Base-by-base conservation (phyloP, 2,113 vertebrate genomes). In the Ornithorhynchus anatinus region DNA sequence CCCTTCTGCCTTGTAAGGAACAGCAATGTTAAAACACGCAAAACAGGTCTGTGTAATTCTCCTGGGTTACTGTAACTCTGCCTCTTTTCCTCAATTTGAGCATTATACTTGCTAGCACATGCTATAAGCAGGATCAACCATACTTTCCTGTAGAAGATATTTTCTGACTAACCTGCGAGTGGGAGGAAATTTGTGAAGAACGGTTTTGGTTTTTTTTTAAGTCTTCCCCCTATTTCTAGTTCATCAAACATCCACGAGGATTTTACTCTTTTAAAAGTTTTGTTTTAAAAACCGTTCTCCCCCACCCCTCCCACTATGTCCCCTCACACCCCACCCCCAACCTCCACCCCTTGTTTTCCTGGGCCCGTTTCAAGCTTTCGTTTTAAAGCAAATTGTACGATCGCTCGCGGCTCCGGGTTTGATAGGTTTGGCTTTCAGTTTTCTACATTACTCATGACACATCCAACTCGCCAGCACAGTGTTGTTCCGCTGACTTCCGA, bases 371-470 rank as follows among this genome's bases (percentile, higher is more conserved):
- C 15, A 35, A 67, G 58, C 60, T 48, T 57, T 12, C 64, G 23
- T 20, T 72, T 45, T 36, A 79, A 82, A 29, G 3, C 8, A 37
- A 51, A 27, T 66, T 43, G 42, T 53, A 60, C 67, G 70, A 79
- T 38, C n/a, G 10, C 17, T 14, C 51, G 10, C 36, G 12, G 33
- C 23, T 56, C 13, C 63, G 13, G 42, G 11, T 54, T 11, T 47
- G 40, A 10, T 51, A 32, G 6, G 2, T 2, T 23, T 45, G 43
- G 17, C 14, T 65, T 60, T 44, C 7, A n/a, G 32, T 64, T 51
- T 4, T 17, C 27, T 39, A 31, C 5, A 2, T 25, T 33, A 43
- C 27, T 69, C 67, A 32, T 75, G 8, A 33, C 54, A 44, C 12
- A 43, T 19, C 19, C 10, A 70, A 7, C 17, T 47, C 64, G 63